Base-by-base conservation (phyloP, 2,797 vertebrate genomes). In the Cuniculus paca region DNA sequence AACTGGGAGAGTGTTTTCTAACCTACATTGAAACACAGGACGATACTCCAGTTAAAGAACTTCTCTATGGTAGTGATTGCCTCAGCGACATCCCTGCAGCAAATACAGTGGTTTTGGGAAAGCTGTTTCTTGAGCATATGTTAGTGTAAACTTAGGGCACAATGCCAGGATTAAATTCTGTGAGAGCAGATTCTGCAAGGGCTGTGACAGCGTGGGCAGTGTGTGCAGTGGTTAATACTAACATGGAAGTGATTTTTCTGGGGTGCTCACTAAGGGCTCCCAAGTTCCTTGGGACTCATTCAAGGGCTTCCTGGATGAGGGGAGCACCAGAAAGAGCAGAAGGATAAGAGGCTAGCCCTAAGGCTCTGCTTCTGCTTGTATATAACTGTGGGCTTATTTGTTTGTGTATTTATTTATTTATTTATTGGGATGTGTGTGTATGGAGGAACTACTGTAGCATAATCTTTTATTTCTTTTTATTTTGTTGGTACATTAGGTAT, bases 101-200 rank as follows among this genome's bases (percentile, higher is more conserved):
- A 91, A 91, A 81, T 72, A 52, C 58, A 26, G 48, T 78, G 75
- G 68, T 61, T 65, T 72, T 65, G n/a, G 28, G 81, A 60, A 63
- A 77, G 60, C 56, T 26, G 1, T 96, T 90, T 84, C 45, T 90
- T 80, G 20, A 58, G 78, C 50, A 45, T 1, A 50, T 89, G 91
- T 94, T 20, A 52, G 63, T 90, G 92, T 90, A 90, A 97, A 94
- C 92, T 34, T 80, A 34, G 77, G 89, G 82, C 72, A 11, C 31
- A 16, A 20, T 61, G 90, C 58, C 86, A 90, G 24, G 78, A 50
- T 58, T 68, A 4, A 75, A 6, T 88, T 92, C 89, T 88, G 26
- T 80, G 65, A 68, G 56, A 95, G 60, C 34, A 63, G 52, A 63
- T 74, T 52, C 54, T 86, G 3, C 42, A 80, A 60, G 26, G 45